Evolutionary conservation across 1,140 invertebrate species (phyloP), one percentile per base, ranked within the genome.

Genomic region (Chrysomallon squamiferum): DNA sequence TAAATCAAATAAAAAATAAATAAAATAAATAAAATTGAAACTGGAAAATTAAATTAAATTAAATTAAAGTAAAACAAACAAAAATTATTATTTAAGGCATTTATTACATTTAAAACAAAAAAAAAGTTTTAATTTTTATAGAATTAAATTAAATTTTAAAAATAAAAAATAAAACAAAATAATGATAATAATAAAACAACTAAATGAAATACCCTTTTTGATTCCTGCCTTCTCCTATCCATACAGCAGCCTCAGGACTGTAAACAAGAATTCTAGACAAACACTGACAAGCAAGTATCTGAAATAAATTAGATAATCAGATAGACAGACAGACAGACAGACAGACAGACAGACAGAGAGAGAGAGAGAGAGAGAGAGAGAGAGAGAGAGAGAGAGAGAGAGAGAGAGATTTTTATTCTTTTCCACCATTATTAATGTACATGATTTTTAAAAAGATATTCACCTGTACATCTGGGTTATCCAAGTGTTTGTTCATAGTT

Each of bases 161-260:
- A n/a, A n/a, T n/a, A n/a, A n/a, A n/a, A n/a, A n/a, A n/a, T n/a
- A n/a, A n/a, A n/a, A n/a, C n/a, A n/a, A n/a, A n/a, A n/a, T n/a
- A n/a, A n/a, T n/a, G n/a, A n/a, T n/a, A n/a, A n/a, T n/a, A n/a
- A n/a, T n/a, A n/a, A n/a, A n/a, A n/a, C n/a, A n/a, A n/a, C n/a
- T n/a, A n/a, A n/a, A n/a, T n/a, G n/a, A 68, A 67, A 67, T 38
- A 75, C 73, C 69, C 66, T 63, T 66, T 69, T 6, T 47, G 49
- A 9, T 75, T 67, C 18, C 66, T n/a, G 20, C 57, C 63, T n/a
- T 75, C 73, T 27, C 73, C 73, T 57, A 72, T 72, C 66, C 67
- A 69, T 22, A 63, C 52, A 33, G 63, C 69, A 18, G 66, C 65
- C 33, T 75, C 67, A 45, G 73, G 68, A 33, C 67, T 66, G 29